Base-by-base conservation (phyloP, 1,140 invertebrate species). In the Drosophila santomea region DNA sequence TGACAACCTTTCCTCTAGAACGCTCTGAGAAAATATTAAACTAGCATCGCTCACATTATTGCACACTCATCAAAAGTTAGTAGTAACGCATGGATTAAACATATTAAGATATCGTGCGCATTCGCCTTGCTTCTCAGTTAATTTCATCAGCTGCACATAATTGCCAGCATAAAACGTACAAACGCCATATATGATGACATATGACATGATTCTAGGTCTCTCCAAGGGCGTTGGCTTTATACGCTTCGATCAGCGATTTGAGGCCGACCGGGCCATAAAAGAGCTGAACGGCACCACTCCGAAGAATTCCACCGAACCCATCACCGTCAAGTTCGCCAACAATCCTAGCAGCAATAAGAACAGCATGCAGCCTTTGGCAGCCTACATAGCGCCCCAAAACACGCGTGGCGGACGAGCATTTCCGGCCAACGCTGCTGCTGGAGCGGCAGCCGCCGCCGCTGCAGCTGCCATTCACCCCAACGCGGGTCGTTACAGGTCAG, bases 161-260 rank as follows among this genome's bases (percentile, higher is more conserved):
- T 12, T 7, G 60, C 55, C n/a, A 41, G 4, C 12, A 38, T 20
- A 12, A 38, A 36, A 55, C 20, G 2, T 35, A 15, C 11, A 28
- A 11, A 11, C 28, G 32, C 25, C 14, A n/a, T 11, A 6, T 4
- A 28, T 39, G n/a, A 3, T 57, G 12, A 41, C n/a, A 39, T 15
- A 28, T 3, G 3, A 4, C 7, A 2, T 35, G 36, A 1, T 51
- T 75, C 91, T 94, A 97, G 98, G 98, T 90, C 94, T 99, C 83
- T 99, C 98, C 55, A 99, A 99, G 94, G 99, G 99, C 68, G 99
- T 99, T 72, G 99, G 99, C 50, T 99, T 99, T 94, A 99, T 99
- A 86, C 95, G 99, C 71, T 99, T 99, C 93, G 99, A 99, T 93
- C 98, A 99, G 93, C 96, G 98, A 63, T 95, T 97, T 77, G 98